Evolutionary conservation across 2,113 vertebrate genomes (phyloP), one percentile per base, ranked within the genome.

Genomic region (Phodopus roborovskii): DNA sequence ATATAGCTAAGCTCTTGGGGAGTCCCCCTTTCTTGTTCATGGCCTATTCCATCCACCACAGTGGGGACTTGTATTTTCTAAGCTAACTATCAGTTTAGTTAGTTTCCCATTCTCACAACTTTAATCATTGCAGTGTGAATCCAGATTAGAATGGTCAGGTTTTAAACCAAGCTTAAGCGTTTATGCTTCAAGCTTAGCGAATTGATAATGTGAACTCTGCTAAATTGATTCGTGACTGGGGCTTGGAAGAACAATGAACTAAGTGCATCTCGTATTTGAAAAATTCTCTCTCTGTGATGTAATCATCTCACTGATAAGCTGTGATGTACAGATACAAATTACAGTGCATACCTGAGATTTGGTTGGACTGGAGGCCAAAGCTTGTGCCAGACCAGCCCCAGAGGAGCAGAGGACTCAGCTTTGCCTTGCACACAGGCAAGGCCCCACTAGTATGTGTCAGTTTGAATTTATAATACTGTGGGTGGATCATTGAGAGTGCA

Each of bases 231-330:
- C 71, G 62, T 64, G 6, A 75, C 3, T 66, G 8, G 73, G 58
- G 53, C 48, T 86, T 92, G 79, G 22, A 26, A 50, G 86, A 96
- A 5, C 74, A 90, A 58, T 19, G 3, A 71, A 33, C 68, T 83
- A 62, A 92, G 94, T 81, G 70, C 68, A 93, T 70, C 30, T 56
- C 45, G 5, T 53, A n/a, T 92, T 88, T 90, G 74, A 33, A 30
- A 94, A 92, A 97, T 77, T 84, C 68, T 88, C 42, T 90, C 50
- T 36, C 13, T 15, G 19, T 95, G 85, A 95, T 92, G 58, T 70
- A 93, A 82, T 48, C 56, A 9, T 91, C 94, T 95, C 16, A 60
- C 64, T 70, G 92, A 92, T 95, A 94, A 94, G 66, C n/a, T 30
- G 90, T 88, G 60, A 60, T 78, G 19, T 28, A 79, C 91, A 17